Evolutionary conservation across 2,888 invertebrate genomes (phyloP).

Genomic region (Ashinkailepas kermadecensis): DNA sequence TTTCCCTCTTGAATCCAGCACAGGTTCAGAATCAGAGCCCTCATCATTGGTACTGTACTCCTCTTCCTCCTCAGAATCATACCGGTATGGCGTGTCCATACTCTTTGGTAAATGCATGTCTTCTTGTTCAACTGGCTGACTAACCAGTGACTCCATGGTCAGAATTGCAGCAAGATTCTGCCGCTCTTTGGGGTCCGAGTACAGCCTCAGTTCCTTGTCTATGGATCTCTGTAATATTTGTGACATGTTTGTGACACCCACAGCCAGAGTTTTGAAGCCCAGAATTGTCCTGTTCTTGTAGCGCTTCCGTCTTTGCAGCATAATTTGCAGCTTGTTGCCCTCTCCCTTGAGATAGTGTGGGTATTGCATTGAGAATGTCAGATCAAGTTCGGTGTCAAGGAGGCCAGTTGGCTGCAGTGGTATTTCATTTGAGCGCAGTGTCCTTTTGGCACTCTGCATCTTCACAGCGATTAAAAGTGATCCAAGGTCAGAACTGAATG

Average conservation of each 20-base stretch:
- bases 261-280: conserved; percentile 95
- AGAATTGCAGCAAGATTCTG: conserved; percentile 14
- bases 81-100: conserved; percentile 15
- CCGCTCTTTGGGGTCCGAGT: conserved; percentile 13
- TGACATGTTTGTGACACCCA: conserved; percentile 91
- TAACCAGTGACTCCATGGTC: conserved; percentile 19
- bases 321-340: conserved; percentile 88
- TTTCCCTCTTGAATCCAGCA: conserved; percentile 37
- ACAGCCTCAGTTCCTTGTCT: conserved; percentile 15
- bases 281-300: conserved; percentile 98
- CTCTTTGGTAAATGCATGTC: conserved; percentile 10
- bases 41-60: conserved; percentile 86
- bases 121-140: conserved; percentile 22
- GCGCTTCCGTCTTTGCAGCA: conserved; percentile 91
- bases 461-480: conserved; percentile 90
- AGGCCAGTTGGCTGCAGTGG: conserved; percentile 66
- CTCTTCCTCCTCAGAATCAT: conserved; percentile 69
- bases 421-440: conserved; percentile 92
- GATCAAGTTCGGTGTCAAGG: conserved; percentile 85
- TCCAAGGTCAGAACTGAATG: conserved; percentile 65
- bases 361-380: conserved; percentile 91
- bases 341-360: conserved; percentile 97
- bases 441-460: conserved; percentile 90
- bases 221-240: conserved; percentile 45
- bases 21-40: conserved; percentile 80